Conservation (phyloP, 2,797 vertebrate genomes). For the Pterois miles region DNA sequence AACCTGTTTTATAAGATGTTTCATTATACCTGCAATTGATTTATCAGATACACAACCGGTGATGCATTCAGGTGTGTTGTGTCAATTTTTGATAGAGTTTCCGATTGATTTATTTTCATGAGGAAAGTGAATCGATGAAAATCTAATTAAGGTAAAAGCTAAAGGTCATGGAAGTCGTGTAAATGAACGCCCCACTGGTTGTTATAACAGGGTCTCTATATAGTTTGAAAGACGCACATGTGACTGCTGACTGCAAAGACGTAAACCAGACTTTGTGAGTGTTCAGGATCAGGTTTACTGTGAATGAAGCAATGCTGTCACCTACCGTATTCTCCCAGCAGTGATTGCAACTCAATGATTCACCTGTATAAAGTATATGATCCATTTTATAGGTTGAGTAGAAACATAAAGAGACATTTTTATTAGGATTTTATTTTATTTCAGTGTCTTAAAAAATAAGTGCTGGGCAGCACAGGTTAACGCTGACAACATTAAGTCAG, state of each 20-base stretch:
- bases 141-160: slow-evolving; percentile 73
- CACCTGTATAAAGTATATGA: slow-evolving; percentile 1
- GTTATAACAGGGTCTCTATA: slow-evolving; percentile 34
- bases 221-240: slow-evolving; percentile 12
- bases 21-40: slow-evolving; percentile 65
- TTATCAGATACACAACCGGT: slow-evolving; percentile 43
- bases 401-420: neutral
- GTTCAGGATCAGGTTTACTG: neutral
- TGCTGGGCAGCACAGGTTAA: neutral
- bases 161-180: slow-evolving; percentile 70
- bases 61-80: slow-evolving; percentile 56
- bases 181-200: slow-evolving; percentile 46
- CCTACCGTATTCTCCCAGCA: neutral
- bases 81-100: slow-evolving; percentile 76
- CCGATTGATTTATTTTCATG: slow-evolving; percentile 71
- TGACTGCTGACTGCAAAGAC: neutral
- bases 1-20: slow-evolving; percentile 61
- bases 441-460: slow-evolving; percentile 11
- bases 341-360: slow-evolving; percentile 2
- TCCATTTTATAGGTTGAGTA: slow-evolving; percentile 1
- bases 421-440: slow-evolving; percentile 7
- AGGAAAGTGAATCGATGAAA: slow-evolving; percentile 72
- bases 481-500: neutral
- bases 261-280: slow-evolving; percentile 4
- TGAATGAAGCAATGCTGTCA: neutral